Percentiles rank a stretch among this genome's conserved stretches.
Evolutionary conservation across 2,797 vertebrate genomes (phyloP).

Genomic region (Mus spretus): DNA sequence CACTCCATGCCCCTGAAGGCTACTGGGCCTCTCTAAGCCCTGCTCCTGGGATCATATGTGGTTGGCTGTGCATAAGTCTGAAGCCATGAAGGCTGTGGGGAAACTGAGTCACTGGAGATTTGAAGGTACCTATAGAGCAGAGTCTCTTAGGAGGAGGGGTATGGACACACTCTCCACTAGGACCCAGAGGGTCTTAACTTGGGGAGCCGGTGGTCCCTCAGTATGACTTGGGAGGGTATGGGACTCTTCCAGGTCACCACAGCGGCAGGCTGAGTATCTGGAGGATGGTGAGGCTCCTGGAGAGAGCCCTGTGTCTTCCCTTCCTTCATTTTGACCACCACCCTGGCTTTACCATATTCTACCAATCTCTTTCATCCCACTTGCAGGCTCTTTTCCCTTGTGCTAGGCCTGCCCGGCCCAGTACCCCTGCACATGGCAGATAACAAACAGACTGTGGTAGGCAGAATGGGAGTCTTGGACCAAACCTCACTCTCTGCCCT

Average conservation of each 20-base stretch:
- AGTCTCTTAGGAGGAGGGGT: neutral
- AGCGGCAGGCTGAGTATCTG: neutral
- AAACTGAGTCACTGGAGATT: neutral
- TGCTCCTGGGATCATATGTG: neutral
- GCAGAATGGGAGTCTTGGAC: neutral
- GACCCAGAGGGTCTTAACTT: neutral
- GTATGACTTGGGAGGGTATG: neutral
- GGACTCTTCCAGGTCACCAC: neutral
- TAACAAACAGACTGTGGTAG: too few species aligned
- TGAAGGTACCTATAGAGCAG: neutral
- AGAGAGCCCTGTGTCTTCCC: neutral
- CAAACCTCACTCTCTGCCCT: neutral
- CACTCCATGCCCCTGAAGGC: neutral
- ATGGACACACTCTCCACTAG: neutral
- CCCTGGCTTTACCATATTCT: neutral
- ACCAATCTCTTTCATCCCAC: too few species aligned
- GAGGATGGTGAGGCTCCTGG: neutral
- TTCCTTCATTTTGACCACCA: neutral
- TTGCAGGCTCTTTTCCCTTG: too few species aligned
- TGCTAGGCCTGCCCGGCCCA: neutral
- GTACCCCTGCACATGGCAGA: too few species aligned
- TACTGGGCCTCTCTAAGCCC: conserved; percentile 1
- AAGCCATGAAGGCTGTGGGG: neutral
- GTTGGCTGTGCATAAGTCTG: neutral
- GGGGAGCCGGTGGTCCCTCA: neutral